Conservation (phyloP, 2,888 invertebrate genomes). For the Amiota minor region DNA sequence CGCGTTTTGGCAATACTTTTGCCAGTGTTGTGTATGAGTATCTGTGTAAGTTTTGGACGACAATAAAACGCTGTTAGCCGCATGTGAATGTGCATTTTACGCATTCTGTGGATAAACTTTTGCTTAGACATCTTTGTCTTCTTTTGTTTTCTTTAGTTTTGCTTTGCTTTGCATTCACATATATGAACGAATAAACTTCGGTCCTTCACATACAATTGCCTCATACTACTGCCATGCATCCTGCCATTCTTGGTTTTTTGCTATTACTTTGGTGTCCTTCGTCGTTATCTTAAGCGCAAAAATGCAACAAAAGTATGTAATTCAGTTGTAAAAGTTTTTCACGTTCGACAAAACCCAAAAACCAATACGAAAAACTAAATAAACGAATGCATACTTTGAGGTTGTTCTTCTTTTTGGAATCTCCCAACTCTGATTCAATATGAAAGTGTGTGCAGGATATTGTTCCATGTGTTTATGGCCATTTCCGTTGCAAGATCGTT, state of each 20-base stretch:
- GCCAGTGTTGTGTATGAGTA: neutral
- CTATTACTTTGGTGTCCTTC: neutral
- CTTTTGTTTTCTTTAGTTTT: neutral
- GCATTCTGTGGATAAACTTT: constrained; percentile 33
- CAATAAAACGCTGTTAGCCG: constrained; percentile 27
- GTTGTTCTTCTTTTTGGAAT: neutral
- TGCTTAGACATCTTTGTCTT: constrained; percentile 13
- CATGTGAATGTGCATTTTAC: constrained; percentile 25
- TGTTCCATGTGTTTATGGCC: constrained; percentile 33
- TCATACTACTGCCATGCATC: constrained; percentile 4
- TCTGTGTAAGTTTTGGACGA: neutral
- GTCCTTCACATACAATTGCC: neutral
- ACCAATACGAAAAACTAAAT: constrained; percentile 20
- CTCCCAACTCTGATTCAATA: neutral
- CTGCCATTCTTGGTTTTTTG: neutral
- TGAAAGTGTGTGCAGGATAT: neutral
- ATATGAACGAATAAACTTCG: neutral
- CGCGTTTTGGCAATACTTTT: neutral
- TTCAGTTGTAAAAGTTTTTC: constrained; percentile 32
- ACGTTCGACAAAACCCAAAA: constrained; percentile 17
- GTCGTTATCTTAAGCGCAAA: constrained; percentile 28
- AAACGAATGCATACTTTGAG: neutral
- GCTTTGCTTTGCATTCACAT: neutral
- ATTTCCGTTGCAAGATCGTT: constrained; percentile 21
- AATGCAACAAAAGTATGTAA: constrained; percentile 23